Evolutionary conservation across 2,888 invertebrate species (phyloP).

Genomic region (Aphelenchoides bicaudatus): DNA sequence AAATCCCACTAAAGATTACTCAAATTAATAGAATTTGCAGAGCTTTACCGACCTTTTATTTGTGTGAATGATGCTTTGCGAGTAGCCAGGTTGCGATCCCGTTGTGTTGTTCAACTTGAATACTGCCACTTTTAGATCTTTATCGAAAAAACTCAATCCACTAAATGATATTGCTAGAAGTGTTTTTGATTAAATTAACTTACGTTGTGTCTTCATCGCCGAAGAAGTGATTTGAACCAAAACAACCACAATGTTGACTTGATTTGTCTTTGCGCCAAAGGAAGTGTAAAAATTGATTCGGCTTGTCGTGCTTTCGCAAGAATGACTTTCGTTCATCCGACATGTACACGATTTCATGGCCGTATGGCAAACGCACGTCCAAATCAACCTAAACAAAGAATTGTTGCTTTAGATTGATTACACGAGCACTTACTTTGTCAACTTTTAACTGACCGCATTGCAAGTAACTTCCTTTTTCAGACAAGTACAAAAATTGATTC

Average conservation of each 20-base stretch:
- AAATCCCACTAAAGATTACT: slow-evolving; percentile 54
- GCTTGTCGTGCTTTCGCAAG: slow-evolving; percentile 70
- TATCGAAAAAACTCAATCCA: slow-evolving; percentile 64
- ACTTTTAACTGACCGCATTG: slow-evolving; percentile 32
- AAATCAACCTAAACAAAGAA: slow-evolving; percentile 18
- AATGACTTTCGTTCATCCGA: slow-evolving; percentile 56
- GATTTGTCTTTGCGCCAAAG: slow-evolving; percentile 74
- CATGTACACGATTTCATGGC: slow-evolving; percentile 9
- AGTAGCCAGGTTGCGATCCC: slow-evolving; percentile 56
- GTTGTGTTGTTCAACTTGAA: not conserved
- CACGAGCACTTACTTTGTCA: slow-evolving; percentile 10
- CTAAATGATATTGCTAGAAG: not conserved
- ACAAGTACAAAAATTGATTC: slow-evolving; percentile 28
- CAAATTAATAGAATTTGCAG: not conserved
- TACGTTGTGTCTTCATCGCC: slow-evolving; percentile 72
- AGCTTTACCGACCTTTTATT: slow-evolving; percentile 36
- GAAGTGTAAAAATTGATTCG: slow-evolving; percentile 84
- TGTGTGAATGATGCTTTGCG: slow-evolving; percentile 61
- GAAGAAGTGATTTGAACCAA: slow-evolving; percentile 90
- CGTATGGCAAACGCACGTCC: slow-evolving; percentile 34
- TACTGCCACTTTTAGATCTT: slow-evolving; percentile 18
- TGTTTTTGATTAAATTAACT: slow-evolving; percentile 60
- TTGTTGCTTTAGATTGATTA: not conserved
- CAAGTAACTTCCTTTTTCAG: slow-evolving; percentile 27
- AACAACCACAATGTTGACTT: slow-evolving; percentile 77